These are phyloP conservation scores for Dipus sagitta DNA, from an alignment of 2,797 vertebrate genomes.

Conservation along the genomic window DNA sequence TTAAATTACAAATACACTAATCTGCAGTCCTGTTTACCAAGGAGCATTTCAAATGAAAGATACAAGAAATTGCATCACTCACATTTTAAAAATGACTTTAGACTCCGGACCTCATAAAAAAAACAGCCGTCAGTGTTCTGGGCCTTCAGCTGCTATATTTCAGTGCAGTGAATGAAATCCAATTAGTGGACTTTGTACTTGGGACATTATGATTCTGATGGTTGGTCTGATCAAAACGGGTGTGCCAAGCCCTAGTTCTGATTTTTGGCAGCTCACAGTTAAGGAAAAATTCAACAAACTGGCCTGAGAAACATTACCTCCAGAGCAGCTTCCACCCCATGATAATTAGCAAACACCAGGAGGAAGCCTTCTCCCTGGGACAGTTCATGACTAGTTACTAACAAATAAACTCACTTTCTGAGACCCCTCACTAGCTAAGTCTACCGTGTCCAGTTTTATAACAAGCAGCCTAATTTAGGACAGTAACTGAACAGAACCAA, in stretches of 20 bases:
- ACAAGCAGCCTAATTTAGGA: not conserved
- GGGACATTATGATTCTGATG: slow-evolving; percentile 76
- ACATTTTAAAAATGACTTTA: slow-evolving; percentile 89
- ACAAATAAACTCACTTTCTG: slow-evolving; percentile 16
- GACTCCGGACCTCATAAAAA: slow-evolving; percentile 86
- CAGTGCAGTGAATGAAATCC: slow-evolving; percentile 82
- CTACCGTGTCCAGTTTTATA: not conserved
- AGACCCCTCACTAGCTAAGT: not conserved
- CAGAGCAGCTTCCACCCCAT: not conserved
- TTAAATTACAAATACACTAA: slow-evolving; percentile 92
- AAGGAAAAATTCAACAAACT: slow-evolving; percentile 11
- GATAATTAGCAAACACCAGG: not conserved
- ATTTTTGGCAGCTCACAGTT: not conserved
- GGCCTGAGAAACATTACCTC: slow-evolving; percentile 8
- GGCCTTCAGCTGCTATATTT: slow-evolving; percentile 82
- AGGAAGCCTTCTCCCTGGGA: not conserved
- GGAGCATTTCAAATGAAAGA: slow-evolving; percentile 90
- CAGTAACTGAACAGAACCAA: not conserved
- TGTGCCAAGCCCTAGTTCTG: slow-evolving; percentile 72
- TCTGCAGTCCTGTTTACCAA: slow-evolving; percentile 90
- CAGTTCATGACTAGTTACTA: not conserved
- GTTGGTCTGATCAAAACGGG: slow-evolving; percentile 44
- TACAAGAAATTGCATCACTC: slow-evolving; percentile 89
- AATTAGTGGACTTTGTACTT: slow-evolving; percentile 81
- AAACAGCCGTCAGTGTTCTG: slow-evolving; percentile 78